Percentiles rank a stretch among this genome's conserved stretches.
These are phyloP conservation scores for Neoniphon sammara DNA, from an alignment of 2,797 vertebrate species.

Conservation along the genomic window DNA sequence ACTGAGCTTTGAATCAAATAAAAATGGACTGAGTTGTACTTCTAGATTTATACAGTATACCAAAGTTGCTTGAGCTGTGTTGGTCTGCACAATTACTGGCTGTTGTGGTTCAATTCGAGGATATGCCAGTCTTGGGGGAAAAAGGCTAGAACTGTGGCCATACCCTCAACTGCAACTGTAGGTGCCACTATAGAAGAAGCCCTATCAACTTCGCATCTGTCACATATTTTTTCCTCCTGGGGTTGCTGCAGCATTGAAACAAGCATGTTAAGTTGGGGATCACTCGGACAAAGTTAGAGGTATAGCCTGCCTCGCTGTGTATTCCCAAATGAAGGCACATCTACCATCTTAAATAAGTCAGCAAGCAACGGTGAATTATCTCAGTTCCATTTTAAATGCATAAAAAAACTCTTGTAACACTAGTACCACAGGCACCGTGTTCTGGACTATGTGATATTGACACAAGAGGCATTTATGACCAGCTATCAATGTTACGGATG, in stretches of 20 bases:
- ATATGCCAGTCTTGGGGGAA: not conserved
- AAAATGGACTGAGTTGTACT: constrained; percentile 50
- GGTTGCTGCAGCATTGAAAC: not conserved
- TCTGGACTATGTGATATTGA: constrained; percentile 52
- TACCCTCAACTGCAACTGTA: constrained; percentile 22
- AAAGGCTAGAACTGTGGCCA: constrained; percentile 24
- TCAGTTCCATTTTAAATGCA: constrained; percentile 26
- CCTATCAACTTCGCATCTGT: not conserved
- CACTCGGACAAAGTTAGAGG: not conserved
- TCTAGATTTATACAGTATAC: constrained; percentile 34
- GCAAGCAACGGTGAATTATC: not conserved
- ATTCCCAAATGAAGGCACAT: not conserved
- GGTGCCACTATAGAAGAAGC: constrained; percentile 1
- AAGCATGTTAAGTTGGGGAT: not conserved
- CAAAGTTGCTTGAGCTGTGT: constrained; percentile 33
- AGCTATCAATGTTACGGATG: constrained; percentile 72
- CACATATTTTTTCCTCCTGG: not conserved
- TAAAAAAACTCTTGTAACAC: constrained; percentile 21
- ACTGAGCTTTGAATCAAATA: constrained; percentile 48
- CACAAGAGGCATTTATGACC: constrained; percentile 68
- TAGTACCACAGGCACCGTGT: constrained; percentile 26
- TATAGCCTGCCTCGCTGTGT: not conserved
- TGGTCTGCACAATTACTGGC: constrained; percentile 12
- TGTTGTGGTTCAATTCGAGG: constrained; percentile 17
- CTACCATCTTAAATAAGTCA: not conserved